Evolutionary conservation across 2,113 vertebrate species (phyloP).

Genomic region (Ariopsis seemanni): DNA sequence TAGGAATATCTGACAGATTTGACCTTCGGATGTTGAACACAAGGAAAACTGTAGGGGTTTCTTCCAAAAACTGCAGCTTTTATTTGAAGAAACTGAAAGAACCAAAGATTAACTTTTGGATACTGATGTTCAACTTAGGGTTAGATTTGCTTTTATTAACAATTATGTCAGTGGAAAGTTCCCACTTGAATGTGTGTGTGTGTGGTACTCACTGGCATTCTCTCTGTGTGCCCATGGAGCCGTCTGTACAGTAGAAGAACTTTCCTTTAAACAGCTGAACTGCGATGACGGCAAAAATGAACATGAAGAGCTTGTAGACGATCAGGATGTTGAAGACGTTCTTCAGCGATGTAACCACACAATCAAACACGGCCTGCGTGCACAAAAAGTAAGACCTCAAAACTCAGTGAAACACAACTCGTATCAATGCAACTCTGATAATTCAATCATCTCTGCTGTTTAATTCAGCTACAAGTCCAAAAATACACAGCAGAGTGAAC

Average conservation of each 20-base stretch:
- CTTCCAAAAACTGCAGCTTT: no score
- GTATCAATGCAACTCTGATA: neutral
- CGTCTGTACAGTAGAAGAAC: slow-evolving; percentile 97
- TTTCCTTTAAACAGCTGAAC: slow-evolving; percentile 99
- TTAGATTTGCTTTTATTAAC: no score
- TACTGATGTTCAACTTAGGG: no score
- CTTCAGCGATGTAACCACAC: slow-evolving; percentile 96
- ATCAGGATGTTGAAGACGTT: slow-evolving; percentile 99
- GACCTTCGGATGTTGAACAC: no score
- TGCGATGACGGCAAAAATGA: slow-evolving; percentile 97
- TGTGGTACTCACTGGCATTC: slow-evolving; percentile 87
- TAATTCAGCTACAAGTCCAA: neutral
- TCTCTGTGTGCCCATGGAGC: slow-evolving; percentile 93
- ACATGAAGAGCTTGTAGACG: slow-evolving; percentile 99
- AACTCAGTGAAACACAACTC: neutral
- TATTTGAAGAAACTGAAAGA: no score
- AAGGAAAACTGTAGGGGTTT: no score
- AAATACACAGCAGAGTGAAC: neutral
- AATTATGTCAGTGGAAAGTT: no score
- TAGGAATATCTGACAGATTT: no score
- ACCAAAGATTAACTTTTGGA: no score
- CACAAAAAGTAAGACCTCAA: no score
- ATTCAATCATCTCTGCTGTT: neutral
- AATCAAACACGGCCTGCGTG: slow-evolving; percentile 77
- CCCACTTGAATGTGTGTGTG: neutral